Evolutionary conservation across 2,797 vertebrate species (phyloP).

Genomic region (Babyrousa celebensis): DNA sequence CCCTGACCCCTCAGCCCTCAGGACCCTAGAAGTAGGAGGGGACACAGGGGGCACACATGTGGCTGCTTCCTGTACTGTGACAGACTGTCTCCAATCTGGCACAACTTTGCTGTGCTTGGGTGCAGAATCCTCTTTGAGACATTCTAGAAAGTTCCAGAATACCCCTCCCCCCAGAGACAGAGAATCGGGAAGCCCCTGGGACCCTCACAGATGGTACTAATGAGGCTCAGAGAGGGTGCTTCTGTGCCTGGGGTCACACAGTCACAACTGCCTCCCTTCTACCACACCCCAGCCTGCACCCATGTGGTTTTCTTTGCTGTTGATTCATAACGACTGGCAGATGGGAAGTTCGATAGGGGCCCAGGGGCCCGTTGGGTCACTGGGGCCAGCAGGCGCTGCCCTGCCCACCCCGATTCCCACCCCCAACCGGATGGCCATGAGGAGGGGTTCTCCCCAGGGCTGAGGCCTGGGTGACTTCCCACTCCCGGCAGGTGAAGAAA

Average conservation of each 20-base stretch:
- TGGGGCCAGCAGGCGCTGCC: not conserved
- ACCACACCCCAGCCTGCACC: not conserved
- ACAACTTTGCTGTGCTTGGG: not conserved
- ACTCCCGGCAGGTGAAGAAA: not conserved
- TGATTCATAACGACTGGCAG: conserved; percentile 54
- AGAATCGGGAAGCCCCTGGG: not conserved
- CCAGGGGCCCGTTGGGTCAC: not conserved
- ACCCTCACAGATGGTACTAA: not conserved
- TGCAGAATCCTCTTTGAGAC: not conserved
- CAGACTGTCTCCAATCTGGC: fast-evolving
- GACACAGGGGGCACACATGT: fast-evolving
- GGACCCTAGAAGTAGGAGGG: not conserved
- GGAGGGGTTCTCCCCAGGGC: not conserved
- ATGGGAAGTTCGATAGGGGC: conserved; percentile 48
- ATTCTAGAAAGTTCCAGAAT: not conserved
- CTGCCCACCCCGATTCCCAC: fast-evolving
- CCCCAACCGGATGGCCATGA: not conserved
- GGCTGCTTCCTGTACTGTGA: not conserved
- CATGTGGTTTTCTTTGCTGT: conserved; percentile 46
- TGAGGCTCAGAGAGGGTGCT: not conserved
- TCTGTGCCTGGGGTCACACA: not conserved
- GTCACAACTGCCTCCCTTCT: not conserved
- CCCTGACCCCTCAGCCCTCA: not conserved
- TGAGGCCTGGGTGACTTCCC: not conserved
- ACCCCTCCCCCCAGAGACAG: too few relatives aligned